Conservation (phyloP, 1,140 invertebrate genomes). For the Meloidogyne floridensis region DNA sequence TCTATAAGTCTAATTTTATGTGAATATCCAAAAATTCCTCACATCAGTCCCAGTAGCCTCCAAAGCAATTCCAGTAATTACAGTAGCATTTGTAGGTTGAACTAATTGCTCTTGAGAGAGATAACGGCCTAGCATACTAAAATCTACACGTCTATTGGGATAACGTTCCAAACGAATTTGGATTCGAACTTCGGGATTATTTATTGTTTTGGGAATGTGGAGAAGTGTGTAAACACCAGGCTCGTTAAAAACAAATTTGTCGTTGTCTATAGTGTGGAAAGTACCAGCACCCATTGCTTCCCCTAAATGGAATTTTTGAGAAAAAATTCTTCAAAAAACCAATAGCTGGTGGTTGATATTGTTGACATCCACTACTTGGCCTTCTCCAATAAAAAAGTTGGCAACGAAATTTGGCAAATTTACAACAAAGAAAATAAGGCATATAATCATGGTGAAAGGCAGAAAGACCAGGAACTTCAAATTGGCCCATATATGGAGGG, state of each 20-base stretch:
- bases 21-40: too few relatives aligned
- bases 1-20: slow-evolving; percentile 20
- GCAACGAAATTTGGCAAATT: slow-evolving; percentile 64
- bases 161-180: slow-evolving; percentile 63
- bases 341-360: slow-evolving; percentile 64
- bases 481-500: slow-evolving; percentile 64
- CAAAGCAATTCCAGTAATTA: slow-evolving; percentile 58
- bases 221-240: slow-evolving; percentile 63
- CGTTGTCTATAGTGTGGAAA: slow-evolving; percentile 63
- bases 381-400: slow-evolving; percentile 65
- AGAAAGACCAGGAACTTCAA: slow-evolving; percentile 63
- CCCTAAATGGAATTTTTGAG: slow-evolving; percentile 18
- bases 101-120: slow-evolving; percentile 62
- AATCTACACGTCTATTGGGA: slow-evolving; percentile 63
- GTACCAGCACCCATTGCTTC: slow-evolving; percentile 61
- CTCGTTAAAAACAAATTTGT: slow-evolving; percentile 66
- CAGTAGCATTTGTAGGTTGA: slow-evolving; percentile 65
- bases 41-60: slow-evolving; percentile 62
- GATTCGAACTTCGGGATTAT: slow-evolving; percentile 63
- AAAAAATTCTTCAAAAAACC: slow-evolving; percentile 25
- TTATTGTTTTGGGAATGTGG: slow-evolving; percentile 63
- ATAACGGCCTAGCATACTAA: slow-evolving; percentile 60
- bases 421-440: slow-evolving; percentile 66
- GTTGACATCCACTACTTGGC: slow-evolving; percentile 62
- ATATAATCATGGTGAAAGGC: slow-evolving; percentile 66